Evolutionary conservation across 2,888 invertebrate genomes (phyloP), one percentile per base, ranked within the genome.

Genomic region (Tenodera sinensis): DNA sequence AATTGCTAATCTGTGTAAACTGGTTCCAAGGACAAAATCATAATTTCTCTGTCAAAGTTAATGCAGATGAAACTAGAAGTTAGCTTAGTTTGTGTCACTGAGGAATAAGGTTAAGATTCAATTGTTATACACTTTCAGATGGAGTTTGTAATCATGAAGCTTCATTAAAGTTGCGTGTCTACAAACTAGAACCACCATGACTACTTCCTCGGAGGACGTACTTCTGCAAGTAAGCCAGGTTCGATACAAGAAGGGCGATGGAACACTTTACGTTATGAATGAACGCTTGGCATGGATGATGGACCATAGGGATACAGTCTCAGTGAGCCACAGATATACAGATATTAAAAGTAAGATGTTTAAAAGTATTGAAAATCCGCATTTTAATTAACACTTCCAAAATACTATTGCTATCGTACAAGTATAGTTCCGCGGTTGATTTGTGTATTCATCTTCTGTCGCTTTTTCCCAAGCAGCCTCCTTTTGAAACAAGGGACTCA

Each of bases 241-340:
- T 90, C 96, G 98, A 90, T 98, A 97, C 93, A 99, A 99, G 94
- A 99, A 99, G 94, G 98, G 98, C 89, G 98, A 99, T 94, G 99
- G 99, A 20, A 97, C 97, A 0, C 94, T 99, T 89, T 98, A 99
- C 93, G 96, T 99, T 91, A 99, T 99, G 98, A 98, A 98, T 92
- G 97, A 98, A 93, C 95, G 99, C 91, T 94, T 99, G 91, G 99
- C 98, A 82, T 99, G 99, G 98, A 98, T 99, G 97, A 95, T 98
- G 91, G 97, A 98, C 93, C 97, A 98, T 93, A 95, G 96, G 91
- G 98, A 98, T 92, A 98, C 97, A 3, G 98, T 99, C 86, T 96
- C 97, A 25, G 97, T 99, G 90, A 98, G 98, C 89, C 98, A 98
- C 94, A 96, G 97, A 93, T 99, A 98, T 94, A 97, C 98, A 90